phyloP scores from a whole-genome alignment of 1,140 invertebrate genomes.

The Augochlora pura region DNA sequence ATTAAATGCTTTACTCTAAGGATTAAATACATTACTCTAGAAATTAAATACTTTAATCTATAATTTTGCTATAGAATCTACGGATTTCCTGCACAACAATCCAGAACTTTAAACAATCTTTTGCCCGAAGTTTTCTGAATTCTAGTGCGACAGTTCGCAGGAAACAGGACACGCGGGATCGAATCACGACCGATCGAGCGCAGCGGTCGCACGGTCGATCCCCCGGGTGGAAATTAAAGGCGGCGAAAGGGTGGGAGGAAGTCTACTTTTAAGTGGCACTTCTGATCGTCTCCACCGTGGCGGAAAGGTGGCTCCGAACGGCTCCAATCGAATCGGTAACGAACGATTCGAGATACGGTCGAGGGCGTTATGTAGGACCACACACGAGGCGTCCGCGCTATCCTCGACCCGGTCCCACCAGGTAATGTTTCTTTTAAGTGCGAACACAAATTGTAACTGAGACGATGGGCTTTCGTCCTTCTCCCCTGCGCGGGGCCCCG shows the following conservation, averaged over 20 bases:
- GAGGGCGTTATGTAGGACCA: conserved; percentile 71
- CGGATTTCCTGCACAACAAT: too few relatives aligned
- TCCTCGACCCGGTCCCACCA: conserved; percentile 68
- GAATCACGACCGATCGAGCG: too few relatives aligned
- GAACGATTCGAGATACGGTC: conserved; percentile 77
- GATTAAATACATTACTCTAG: too few relatives aligned
- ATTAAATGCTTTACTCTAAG: too few relatives aligned
- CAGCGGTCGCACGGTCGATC: neutral
- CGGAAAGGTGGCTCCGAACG: conserved; percentile 33
- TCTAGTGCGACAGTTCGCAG: too few relatives aligned
- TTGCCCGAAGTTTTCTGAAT: too few relatives aligned
- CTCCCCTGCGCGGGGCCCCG: conserved; percentile 25
- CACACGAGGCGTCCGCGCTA: conserved; percentile 72
- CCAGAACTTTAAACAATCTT: too few relatives aligned
- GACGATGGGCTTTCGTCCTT: conserved; percentile 69
- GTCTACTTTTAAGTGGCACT: conserved; percentile 60
- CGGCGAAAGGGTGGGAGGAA: neutral
- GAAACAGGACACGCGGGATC: too few relatives aligned
- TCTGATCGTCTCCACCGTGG: conserved; percentile 14
- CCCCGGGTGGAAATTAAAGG: conserved; percentile 30
- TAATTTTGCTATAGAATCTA: too few relatives aligned
- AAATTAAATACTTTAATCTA: too few relatives aligned
- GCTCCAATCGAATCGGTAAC: conserved; percentile 78
- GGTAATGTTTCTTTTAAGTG: conserved; percentile 81
- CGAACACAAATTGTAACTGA: conserved; percentile 81